Percentiles rank a stretch among this genome's conserved stretches.
Conservation (phyloP, 2,888 invertebrate genomes). For the Latheticus oryzae region DNA sequence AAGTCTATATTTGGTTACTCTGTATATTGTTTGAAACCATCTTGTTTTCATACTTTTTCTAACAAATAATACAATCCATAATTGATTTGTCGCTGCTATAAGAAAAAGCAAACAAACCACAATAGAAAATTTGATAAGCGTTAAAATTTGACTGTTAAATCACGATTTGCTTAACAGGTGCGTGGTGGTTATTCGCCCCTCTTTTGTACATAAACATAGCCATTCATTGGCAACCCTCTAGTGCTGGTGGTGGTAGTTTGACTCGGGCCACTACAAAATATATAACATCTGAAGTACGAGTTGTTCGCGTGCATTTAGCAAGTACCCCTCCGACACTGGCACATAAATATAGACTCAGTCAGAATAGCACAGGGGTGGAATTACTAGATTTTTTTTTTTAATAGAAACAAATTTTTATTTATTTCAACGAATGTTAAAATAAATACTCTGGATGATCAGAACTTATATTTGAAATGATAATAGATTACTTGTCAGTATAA, state of each 20-base stretch:
- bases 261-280: conserved; percentile 60
- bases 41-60: too few relatives aligned
- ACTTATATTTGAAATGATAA: too few relatives aligned
- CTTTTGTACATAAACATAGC: conserved; percentile 55
- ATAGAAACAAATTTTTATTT: too few relatives aligned
- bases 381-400: too few relatives aligned
- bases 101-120: conserved; percentile 49
- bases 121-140: conserved; percentile 56
- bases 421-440: too few relatives aligned
- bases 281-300: conserved; percentile 60
- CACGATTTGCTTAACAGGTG: conserved; percentile 60
- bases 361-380: too few relatives aligned
- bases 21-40: too few relatives aligned
- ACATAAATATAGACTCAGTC: conserved; percentile 51
- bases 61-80: too few relatives aligned
- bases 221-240: conserved; percentile 51
- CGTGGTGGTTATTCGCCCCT: conserved; percentile 55
- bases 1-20: too few relatives aligned
- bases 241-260: conserved; percentile 55
- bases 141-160: conserved; percentile 60
- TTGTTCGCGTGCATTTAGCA: conserved; percentile 54
- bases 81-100: neutral
- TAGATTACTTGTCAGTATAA: too few relatives aligned
- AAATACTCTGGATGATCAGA: too few relatives aligned
- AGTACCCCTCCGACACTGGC: conserved; percentile 48